phyloP scores from a whole-genome alignment of 2,797 vertebrate genomes.

The Alouatta caraya region DNA sequence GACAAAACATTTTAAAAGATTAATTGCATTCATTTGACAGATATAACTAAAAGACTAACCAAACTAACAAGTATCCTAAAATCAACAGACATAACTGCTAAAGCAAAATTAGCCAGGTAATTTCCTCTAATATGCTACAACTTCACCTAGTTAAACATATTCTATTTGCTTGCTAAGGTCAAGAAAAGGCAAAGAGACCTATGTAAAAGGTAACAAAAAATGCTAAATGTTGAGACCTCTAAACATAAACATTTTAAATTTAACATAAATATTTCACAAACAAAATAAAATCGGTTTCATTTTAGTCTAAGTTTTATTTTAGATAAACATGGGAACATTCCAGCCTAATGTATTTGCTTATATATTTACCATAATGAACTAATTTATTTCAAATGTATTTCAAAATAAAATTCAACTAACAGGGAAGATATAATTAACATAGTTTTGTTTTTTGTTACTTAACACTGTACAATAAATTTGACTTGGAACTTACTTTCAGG shows the following conservation, averaged over 20 bases:
- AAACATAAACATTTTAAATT: conserved; percentile 29
- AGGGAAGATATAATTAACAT: not conserved
- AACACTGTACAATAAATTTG: not conserved
- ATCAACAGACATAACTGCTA: not conserved
- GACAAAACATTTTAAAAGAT: conserved; percentile 38
- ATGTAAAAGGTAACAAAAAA: not conserved
- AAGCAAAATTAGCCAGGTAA: not conserved
- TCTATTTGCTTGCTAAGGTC: not conserved
- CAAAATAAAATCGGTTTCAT: conserved; percentile 3
- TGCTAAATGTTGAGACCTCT: not conserved
- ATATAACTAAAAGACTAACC: not conserved
- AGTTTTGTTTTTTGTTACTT: not conserved
- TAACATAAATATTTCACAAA: not conserved
- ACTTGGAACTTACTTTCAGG: conserved; percentile 85
- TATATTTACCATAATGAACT: not conserved
- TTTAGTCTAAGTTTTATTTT: conserved; percentile 44
- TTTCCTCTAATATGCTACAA: not conserved
- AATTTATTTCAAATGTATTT: conserved; percentile 31
- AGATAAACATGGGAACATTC: not conserved
- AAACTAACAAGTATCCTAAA: not conserved
- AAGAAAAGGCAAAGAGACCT: not conserved
- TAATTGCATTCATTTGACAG: not conserved
- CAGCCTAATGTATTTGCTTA: not conserved
- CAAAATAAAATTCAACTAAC: conserved; percentile 17
- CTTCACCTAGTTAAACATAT: not conserved